A percentile compares a stretch with the other conserved stretches of the same genome.
phyloP scores from a whole-genome alignment of 2,888 invertebrate species.

The Muscina levida region DNA sequence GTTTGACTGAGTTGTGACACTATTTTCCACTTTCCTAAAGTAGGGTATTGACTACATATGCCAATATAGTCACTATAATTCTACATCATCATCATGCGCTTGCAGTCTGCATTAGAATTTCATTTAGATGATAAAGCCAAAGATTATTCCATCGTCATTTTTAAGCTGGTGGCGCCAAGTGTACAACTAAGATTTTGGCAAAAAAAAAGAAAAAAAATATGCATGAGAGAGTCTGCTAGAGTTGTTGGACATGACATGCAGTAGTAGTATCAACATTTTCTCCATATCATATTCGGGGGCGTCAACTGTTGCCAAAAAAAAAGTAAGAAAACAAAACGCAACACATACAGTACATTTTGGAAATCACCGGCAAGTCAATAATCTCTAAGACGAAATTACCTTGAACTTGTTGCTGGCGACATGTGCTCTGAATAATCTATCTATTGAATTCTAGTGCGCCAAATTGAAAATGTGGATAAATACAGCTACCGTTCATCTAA shows the following conservation, averaged over 20 bases:
- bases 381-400: conserved; percentile 25
- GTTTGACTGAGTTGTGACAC: too few relatives aligned
- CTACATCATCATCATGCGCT: too few relatives aligned
- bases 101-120: conserved; percentile 29
- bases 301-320: too few relatives aligned
- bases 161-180: conserved; percentile 48
- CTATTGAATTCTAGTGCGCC: not conserved
- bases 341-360: too few relatives aligned
- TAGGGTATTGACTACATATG: too few relatives aligned
- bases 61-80: too few relatives aligned
- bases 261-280: not conserved
- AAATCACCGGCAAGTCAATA: conserved; percentile 47
- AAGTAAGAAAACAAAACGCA: too few relatives aligned
- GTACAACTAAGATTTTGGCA: too few relatives aligned
- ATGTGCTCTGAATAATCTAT: not conserved
- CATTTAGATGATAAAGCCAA: not conserved
- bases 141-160: not conserved
- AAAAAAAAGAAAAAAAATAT: too few relatives aligned
- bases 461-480: not conserved
- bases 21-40: too few relatives aligned
- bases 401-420: conserved; percentile 45
- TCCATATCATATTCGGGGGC: conserved; percentile 1
- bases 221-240: too few relatives aligned
- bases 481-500: conserved; percentile 3
- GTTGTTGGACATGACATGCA: too few relatives aligned